phyloP scores from a whole-genome alignment of 2,797 vertebrate species.

The Notoglanidium macrostoma region DNA sequence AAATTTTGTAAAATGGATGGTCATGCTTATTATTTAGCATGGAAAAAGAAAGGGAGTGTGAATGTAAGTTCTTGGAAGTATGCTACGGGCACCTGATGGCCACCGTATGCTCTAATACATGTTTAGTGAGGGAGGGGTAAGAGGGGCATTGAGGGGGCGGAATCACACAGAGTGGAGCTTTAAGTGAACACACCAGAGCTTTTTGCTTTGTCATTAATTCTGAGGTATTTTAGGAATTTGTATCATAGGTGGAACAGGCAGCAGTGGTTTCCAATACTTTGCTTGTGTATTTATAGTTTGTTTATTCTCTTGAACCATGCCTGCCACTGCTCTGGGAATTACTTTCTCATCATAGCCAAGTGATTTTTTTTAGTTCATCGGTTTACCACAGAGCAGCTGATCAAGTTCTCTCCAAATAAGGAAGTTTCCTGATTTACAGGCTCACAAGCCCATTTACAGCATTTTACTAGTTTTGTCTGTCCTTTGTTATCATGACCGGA shows the following conservation, averaged over 20 bases:
- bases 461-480: neutral
- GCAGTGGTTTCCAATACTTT: neutral
- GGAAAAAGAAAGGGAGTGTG: no score
- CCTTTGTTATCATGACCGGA: neutral
- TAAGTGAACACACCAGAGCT: neutral
- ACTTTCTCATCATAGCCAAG: neutral
- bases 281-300: neutral
- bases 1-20: no score
- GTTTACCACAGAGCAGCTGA: neutral
- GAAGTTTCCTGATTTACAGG: neutral
- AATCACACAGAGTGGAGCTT: no score
- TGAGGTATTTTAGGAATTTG: neutral
- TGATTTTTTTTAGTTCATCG: neutral
- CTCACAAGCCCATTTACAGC: neutral
- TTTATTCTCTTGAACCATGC: neutral
- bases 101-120: no score
- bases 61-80: no score
- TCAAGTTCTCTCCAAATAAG: slow-evolving; percentile 14
- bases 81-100: no score
- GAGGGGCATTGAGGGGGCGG: no score
- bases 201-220: neutral
- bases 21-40: no score
- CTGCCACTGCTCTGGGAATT: neutral
- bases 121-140: no score
- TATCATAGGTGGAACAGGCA: neutral